Evolutionary conservation across 2,113 vertebrate species (phyloP), one percentile per base, ranked within the genome.

Genomic region (Cichladusa arquata): DNA sequence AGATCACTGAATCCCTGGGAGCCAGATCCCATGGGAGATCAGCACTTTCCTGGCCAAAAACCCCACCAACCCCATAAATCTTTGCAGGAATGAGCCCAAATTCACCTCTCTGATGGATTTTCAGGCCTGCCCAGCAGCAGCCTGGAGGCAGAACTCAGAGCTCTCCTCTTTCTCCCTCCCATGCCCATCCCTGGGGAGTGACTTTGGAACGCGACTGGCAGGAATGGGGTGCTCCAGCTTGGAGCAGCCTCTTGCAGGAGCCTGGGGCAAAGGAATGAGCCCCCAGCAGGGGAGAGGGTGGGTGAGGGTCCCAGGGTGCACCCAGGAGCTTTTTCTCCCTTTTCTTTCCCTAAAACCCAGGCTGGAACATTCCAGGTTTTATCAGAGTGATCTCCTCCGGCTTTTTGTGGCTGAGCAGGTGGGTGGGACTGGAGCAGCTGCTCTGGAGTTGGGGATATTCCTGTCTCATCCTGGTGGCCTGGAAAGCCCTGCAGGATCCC

Each of bases 351-450:
- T 70, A 80, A 57, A 89, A 9, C 7, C 20, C 54, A 24, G 17
- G 19, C 25, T 57, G 58, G 19, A 28, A 25, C n/a, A 9, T 29
- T 3, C 2, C 33, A 28, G 47, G 57, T 8, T 50, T 73, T 36
- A 5, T 38, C 42, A 50, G 38, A 64, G 8, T 1, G 29, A 29
- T 47, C 47, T 82, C 67, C 36, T 22, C 24, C 0, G 0, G 62
- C 6, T 44, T 34, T 33, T 10, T 11, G 6, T 45, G 58, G 29
- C 69, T 24, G 44, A 34, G 78, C 2, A 0, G 58, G 57, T 31
- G 53, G 42, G n/a, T 36, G 70, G 34, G 20, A 17, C 44, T 70
- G 69, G 40, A 81, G 64, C 61, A 47, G 51, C 33, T 85, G 78
- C 82, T 93, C 40, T 0, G 2, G 40, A 57, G 58, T 2, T 6